phyloP scores from a whole-genome alignment of 2,113 vertebrate genomes.

The Xenus cinereus region DNA sequence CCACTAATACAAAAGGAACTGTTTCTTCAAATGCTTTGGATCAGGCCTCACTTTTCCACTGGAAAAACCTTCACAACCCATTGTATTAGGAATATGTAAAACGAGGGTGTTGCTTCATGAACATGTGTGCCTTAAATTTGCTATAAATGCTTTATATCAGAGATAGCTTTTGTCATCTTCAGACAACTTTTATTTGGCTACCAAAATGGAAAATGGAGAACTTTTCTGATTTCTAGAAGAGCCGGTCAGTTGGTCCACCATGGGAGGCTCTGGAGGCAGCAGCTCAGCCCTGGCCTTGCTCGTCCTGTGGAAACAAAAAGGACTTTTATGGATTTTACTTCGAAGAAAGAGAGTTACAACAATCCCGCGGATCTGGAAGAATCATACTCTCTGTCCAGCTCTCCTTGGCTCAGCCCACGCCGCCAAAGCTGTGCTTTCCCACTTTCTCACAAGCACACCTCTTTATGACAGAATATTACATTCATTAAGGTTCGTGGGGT shows the following conservation, averaged over 20 bases:
- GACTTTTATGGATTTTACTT: not conserved
- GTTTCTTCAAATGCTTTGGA: not conserved
- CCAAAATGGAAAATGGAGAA: not conserved
- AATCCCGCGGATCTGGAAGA: not conserved
- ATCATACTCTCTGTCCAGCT: not conserved
- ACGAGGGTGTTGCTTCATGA: not conserved
- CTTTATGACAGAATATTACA: fast-evolving
- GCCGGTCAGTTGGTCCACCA: fast-evolving
- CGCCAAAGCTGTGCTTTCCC: fast-evolving
- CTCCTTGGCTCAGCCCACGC: not conserved
- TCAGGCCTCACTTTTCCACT: not conserved
- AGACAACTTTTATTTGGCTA: not conserved
- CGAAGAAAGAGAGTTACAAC: not conserved
- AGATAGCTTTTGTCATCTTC: not conserved
- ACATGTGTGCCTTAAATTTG: not conserved
- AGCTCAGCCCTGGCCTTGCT: not conserved
- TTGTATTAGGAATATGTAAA: not conserved
- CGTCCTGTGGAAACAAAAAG: not conserved
- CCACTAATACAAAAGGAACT: not conserved
- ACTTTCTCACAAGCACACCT: not conserved
- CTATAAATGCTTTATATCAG: not conserved
- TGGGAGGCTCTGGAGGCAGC: not conserved
- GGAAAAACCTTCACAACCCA: not conserved
- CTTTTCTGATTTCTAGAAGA: not conserved
- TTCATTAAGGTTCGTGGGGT: not conserved